phyloP scores from a whole-genome alignment of 1,140 invertebrate species.

The Aphidius ervi region DNA sequence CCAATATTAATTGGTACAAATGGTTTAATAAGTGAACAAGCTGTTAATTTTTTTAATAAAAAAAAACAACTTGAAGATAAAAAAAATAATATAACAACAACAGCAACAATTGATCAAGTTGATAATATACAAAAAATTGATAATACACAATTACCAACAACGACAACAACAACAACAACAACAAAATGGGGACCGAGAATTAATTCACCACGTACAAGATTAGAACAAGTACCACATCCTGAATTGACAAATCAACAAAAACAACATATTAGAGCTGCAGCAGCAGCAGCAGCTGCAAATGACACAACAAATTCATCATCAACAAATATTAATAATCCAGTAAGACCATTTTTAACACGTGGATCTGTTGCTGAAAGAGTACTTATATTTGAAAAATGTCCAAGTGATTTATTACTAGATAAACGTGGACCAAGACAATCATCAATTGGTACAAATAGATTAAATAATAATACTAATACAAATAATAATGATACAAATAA shows the following conservation, averaged over 20 bases:
- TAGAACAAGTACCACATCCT: slow-evolving; percentile 61
- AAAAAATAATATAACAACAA: slow-evolving; percentile 39
- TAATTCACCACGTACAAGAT: slow-evolving; percentile 38
- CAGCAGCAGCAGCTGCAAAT: slow-evolving; percentile 41
- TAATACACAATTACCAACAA: slow-evolving; percentile 31
- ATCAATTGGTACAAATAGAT: slow-evolving; percentile 59
- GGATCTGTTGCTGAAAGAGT: slow-evolving; percentile 89
- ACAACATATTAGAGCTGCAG: slow-evolving; percentile 56
- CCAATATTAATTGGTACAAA: slow-evolving; percentile 33
- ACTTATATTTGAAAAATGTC: slow-evolving; percentile 87
- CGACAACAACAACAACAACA: slow-evolving; percentile 26
- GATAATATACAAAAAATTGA: slow-evolving; percentile 40
- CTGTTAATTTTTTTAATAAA: slow-evolving; percentile 53
- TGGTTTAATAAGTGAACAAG: slow-evolving; percentile 35
- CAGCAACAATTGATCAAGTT: slow-evolving; percentile 6
- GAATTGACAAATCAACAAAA: slow-evolving; percentile 64
- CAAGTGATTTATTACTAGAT: slow-evolving; percentile 70
- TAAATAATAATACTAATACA: neutral
- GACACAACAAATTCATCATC: slow-evolving; percentile 17
- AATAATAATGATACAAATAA: neutral
- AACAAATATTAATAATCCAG: slow-evolving; percentile 53
- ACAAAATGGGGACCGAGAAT: slow-evolving; percentile 47
- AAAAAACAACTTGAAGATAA: slow-evolving; percentile 57
- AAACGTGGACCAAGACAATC: slow-evolving; percentile 59
- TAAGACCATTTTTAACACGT: slow-evolving; percentile 80